These are phyloP conservation scores for Pithecia hirsuta DNA, from an alignment of 2,797 vertebrate genomes.

Conservation along the genomic window DNA sequence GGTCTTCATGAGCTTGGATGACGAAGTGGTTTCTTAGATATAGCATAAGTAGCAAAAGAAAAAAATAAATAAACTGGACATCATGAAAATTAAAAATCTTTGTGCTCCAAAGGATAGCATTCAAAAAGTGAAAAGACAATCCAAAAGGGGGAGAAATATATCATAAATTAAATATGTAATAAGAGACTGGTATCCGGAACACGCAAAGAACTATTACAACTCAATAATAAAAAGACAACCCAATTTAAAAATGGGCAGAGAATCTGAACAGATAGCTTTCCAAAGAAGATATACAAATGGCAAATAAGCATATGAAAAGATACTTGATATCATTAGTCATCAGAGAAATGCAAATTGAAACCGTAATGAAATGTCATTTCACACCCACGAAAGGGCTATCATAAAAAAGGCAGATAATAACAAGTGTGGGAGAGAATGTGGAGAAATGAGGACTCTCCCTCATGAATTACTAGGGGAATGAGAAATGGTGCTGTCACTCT, in stretches of 20 bases:
- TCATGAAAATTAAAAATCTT: not conserved
- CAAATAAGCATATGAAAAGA: not conserved
- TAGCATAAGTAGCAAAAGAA: not conserved
- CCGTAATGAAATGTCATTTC: not conserved
- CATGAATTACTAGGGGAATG: not conserved
- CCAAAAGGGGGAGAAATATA: not conserved
- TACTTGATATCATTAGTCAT: not conserved
- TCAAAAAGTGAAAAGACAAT: not conserved
- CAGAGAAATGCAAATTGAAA: conserved; percentile 33
- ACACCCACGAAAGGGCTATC: not conserved
- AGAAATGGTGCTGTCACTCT: not conserved
- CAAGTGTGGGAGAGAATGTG: not conserved
- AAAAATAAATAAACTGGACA: not conserved
- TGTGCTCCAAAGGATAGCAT: not conserved
- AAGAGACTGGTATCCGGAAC: not conserved
- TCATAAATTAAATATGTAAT: not conserved
- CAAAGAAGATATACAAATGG: not conserved
- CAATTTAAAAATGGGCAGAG: not conserved
- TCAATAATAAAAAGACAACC: not conserved
- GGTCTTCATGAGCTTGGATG: not conserved
- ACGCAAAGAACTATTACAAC: not conserved
- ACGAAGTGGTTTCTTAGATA: not conserved
- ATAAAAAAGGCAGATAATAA: not conserved
- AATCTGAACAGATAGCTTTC: not conserved
- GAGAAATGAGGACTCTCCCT: not conserved